Percentiles rank a stretch among this genome's conserved stretches.
phyloP scores from a whole-genome alignment of 2,888 invertebrate genomes.

The Itoplectis maculator region DNA sequence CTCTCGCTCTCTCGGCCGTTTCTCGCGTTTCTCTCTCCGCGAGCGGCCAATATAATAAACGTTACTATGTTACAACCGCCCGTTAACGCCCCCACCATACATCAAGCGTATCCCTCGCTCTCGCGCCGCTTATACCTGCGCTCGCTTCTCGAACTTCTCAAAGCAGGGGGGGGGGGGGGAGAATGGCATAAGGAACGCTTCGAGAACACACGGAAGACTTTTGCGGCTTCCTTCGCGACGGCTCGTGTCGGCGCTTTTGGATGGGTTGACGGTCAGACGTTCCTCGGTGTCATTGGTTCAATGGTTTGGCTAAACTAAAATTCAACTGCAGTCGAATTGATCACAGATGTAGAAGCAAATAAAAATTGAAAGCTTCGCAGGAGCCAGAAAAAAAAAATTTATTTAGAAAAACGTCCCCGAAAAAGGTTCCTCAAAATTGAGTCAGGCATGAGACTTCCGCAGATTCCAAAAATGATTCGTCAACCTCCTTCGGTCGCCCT shows the following conservation, averaged over 20 bases:
- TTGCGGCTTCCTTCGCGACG: conserved; percentile 3
- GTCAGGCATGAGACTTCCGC: too few species aligned
- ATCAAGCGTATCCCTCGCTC: conserved; percentile 71
- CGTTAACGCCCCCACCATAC: conserved; percentile 81
- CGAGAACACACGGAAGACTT: conserved; percentile 52
- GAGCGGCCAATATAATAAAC: conserved; percentile 81
- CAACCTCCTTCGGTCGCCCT: too few species aligned
- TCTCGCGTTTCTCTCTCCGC: conserved; percentile 63
- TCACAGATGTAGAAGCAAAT: not conserved
- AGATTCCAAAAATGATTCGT: too few species aligned
- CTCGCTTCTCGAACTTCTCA: not conserved
- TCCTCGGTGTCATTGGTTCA: conserved; percentile 24
- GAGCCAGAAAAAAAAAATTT: conserved; percentile 4
- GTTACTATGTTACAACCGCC: conserved; percentile 80
- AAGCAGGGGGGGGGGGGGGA: too few species aligned
- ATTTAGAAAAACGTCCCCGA: too few species aligned
- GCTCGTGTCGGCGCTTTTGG: not conserved
- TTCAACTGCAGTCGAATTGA: not conserved
- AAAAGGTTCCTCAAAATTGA: too few species aligned
- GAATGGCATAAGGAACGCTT: conserved; percentile 68
- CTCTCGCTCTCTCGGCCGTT: conserved; percentile 20
- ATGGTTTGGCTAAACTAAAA: not conserved
- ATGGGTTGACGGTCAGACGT: conserved; percentile 1
- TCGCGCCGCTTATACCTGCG: conserved; percentile 69
- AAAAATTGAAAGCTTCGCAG: not conserved